phyloP scores from a whole-genome alignment of 2,113 vertebrate genomes.

The Pyxicephalus adspersus region DNA sequence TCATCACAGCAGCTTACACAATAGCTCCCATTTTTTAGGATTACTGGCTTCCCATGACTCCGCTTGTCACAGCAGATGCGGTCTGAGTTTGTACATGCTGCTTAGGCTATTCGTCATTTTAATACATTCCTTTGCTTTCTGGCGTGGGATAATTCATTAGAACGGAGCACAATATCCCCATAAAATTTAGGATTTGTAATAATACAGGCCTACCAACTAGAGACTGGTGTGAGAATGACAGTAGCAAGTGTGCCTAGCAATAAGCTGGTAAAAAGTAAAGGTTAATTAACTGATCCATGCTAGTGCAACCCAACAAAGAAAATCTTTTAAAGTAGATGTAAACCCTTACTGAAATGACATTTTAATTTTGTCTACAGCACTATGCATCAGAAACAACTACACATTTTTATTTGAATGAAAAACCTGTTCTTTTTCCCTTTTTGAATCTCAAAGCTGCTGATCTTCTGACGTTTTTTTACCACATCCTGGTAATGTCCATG shows the following conservation, averaged over 20 bases:
- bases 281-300: background rate
- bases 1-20: slow-evolving; percentile 36
- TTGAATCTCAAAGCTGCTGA: too few relatives aligned
- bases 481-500: too few relatives aligned
- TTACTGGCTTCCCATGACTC: slow-evolving; percentile 57
- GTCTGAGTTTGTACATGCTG: slow-evolving; percentile 70
- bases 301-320: background rate
- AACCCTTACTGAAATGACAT: background rate
- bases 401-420: too few relatives aligned
- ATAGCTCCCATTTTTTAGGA: slow-evolving; percentile 52
- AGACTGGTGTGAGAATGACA: slow-evolving; percentile 61
- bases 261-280: background rate
- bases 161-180: slow-evolving; percentile 67
- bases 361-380: background rate
- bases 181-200: slow-evolving; percentile 72
- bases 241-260: background rate
- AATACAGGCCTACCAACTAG: slow-evolving; percentile 63
- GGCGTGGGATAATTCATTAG: slow-evolving; percentile 76
- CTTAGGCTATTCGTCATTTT: slow-evolving; percentile 78
- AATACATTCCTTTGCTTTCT: slow-evolving; percentile 73
- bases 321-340: background rate
- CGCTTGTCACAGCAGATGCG: slow-evolving; percentile 65
- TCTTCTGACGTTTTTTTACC: too few relatives aligned
- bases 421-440: too few relatives aligned
- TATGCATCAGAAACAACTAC: background rate